phyloP scores from a whole-genome alignment of 1,140 invertebrate species.

The Idris sp. region DNA sequence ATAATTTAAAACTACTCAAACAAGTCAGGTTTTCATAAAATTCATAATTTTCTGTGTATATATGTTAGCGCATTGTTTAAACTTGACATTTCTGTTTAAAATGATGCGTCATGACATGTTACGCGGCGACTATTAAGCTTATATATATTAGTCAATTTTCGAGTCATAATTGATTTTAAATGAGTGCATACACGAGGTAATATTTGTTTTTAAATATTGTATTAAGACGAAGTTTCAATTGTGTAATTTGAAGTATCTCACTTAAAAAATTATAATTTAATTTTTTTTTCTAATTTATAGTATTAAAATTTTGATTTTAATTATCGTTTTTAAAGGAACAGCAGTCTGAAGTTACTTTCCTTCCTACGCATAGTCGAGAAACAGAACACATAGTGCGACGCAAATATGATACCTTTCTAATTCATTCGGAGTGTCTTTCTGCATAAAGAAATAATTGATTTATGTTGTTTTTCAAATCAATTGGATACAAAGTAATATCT shows the following conservation, averaged over 20 bases:
- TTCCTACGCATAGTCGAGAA: conserved; percentile 68
- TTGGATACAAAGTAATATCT: conserved; percentile 4
- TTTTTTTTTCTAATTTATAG: too few species aligned
- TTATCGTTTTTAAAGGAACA: conserved; percentile 7
- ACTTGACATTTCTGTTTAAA: conserved; percentile 41
- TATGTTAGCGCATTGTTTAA: conserved; percentile 36
- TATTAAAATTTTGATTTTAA: conserved; percentile 5
- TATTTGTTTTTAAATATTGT: conserved; percentile 39
- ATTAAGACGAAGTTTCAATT: conserved; percentile 39
- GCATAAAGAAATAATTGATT: conserved; percentile 28
- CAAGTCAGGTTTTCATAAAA: conserved; percentile 27
- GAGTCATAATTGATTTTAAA: conserved; percentile 22
- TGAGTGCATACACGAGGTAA: conserved; percentile 3
- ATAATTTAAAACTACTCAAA: conserved; percentile 3
- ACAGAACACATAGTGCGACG: conserved; percentile 27
- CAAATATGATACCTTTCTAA: conserved; percentile 67
- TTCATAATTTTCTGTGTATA: conserved; percentile 25
- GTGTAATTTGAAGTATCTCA: conserved; percentile 23
- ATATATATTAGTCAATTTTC: conserved; percentile 24
- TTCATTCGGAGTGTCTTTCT: conserved; percentile 62
- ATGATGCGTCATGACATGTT: conserved; percentile 39
- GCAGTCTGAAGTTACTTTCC: conserved; percentile 66
- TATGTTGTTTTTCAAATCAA: conserved; percentile 16
- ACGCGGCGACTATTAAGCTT: conserved; percentile 20
- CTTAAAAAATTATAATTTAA: too few species aligned